Conservation (phyloP, 2,797 vertebrate genomes). For the Dermochelys coriacea region DNA sequence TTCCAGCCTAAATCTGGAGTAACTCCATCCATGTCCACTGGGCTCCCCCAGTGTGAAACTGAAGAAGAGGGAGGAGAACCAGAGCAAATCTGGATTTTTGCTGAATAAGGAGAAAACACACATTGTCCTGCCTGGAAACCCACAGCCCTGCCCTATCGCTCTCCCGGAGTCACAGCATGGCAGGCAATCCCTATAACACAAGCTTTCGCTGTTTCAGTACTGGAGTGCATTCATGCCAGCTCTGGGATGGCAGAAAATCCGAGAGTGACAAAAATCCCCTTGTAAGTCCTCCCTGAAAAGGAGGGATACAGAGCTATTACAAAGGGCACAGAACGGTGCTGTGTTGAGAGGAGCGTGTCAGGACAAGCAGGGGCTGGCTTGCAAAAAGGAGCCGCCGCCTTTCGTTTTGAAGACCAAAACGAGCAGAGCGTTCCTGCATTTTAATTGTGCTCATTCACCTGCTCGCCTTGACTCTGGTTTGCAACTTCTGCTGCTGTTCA, state of each 20-base stretch:
- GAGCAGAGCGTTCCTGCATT: constrained; percentile 38
- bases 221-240: neutral
- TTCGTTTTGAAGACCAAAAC: rapidly evolving
- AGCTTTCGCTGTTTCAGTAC: neutral
- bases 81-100: neutral
- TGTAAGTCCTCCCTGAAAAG: constrained; percentile 50
- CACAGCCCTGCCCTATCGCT: neutral
- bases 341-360: neutral
- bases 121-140: neutral
- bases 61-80: neutral
- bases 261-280: constrained; percentile 55
- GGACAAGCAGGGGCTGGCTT: constrained; percentile 8
- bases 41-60: rapidly evolving
- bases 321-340: constrained; percentile 14
- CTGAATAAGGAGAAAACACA: neutral
- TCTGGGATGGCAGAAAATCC: neutral
- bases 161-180: neutral
- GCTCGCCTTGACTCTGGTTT: neutral
- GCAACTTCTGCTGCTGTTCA: neutral
- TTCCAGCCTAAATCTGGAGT: neutral
- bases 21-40: neutral
- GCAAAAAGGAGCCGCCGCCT: neutral
- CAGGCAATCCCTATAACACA: neutral
- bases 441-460: constrained; percentile 38
- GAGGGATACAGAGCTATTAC: constrained; percentile 34